Conservation (phyloP, 2,888 invertebrate species). For the Notodromas monacha region DNA sequence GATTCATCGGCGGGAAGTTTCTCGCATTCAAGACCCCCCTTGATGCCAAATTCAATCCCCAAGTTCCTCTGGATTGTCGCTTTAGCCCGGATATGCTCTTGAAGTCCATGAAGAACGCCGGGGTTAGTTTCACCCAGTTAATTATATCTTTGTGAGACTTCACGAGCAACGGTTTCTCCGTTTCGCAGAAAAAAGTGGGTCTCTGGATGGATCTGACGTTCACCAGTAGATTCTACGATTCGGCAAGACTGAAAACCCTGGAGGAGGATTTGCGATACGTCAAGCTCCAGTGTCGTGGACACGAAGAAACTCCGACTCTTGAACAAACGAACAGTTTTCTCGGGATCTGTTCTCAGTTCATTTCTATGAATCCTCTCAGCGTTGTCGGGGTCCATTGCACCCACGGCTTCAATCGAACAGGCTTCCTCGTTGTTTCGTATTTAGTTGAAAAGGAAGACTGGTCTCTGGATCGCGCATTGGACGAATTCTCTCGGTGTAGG, state of each 20-base stretch:
- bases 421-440: slow-evolving; percentile 69
- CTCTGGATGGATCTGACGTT: slow-evolving; percentile 90
- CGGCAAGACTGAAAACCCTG: slow-evolving; percentile 30
- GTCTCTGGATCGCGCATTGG: slow-evolving; percentile 48
- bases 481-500: slow-evolving; percentile 35
- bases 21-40: slow-evolving; percentile 83
- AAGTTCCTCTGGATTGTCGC: slow-evolving; percentile 45
- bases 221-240: slow-evolving; percentile 67
- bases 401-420: slow-evolving; percentile 93
- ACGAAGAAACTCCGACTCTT: slow-evolving; percentile 55
- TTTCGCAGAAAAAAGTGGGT: too few species aligned
- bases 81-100: slow-evolving; percentile 70
- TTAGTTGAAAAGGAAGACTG: slow-evolving; percentile 51
- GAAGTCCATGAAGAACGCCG: slow-evolving; percentile 34
- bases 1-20: slow-evolving; percentile 43
- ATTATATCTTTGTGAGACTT: too few species aligned
- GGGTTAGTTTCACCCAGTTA: slow-evolving; percentile 24
- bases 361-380: slow-evolving; percentile 40
- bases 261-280: slow-evolving; percentile 40
- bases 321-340: slow-evolving; percentile 64
- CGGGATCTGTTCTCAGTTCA: slow-evolving; percentile 38
- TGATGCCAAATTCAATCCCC: slow-evolving; percentile 38
- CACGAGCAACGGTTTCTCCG: too few species aligned
- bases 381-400: slow-evolving; percentile 66
- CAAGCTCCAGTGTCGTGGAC: slow-evolving; percentile 62